Evolutionary conservation across 2,888 invertebrate species (phyloP), one percentile per base, ranked within the genome.

Genomic region (Euclidia mi): DNA sequence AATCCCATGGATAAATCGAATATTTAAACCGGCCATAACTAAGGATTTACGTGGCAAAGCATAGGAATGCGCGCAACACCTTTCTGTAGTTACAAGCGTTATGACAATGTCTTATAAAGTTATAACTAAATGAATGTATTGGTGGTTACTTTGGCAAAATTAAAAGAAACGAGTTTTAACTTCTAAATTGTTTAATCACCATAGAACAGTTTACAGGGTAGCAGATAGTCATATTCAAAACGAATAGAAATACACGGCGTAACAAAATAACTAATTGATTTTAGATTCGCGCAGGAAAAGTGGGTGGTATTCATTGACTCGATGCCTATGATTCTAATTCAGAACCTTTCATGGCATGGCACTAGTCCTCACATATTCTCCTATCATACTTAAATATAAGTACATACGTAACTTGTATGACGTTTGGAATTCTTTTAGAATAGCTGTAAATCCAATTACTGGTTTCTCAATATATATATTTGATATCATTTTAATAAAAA

Each of bases 321-420:
- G 79, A 94, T 93, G 94, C 93, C 94, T 87, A 89, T 82, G 93
- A 94, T 94, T 94, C 93, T 92, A 92, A 88, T 87, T 85, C 89
- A 93, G 94, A 94, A 94, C 93, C 93, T 93, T 94, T 94, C 94
- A 94, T 82, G 93, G 92, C 94, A 94, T 94, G 94, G 94, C 94
- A 94, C 94, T 90, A 92, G 94, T 93, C 94, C 90, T 91, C 87
- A 92, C 88, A 92, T 87, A 94, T 88, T 89, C 92, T 90, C 92
- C 94, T 94, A 92, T 91, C 94, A 94, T 90, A 91, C 94, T 86
- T 85, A 86, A 80, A 85, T 88, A 87, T 87, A 89, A 85, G 84
- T 81, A 81, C 77, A 79, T 74, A 78, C 71, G 59, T 72, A 71
- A 76, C 62, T 60, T 71, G 73, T 79, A 81, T 67, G 72, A 78